Conservation (phyloP, 2,113 vertebrate species). For the Corythoichthys haematopterus region DNA sequence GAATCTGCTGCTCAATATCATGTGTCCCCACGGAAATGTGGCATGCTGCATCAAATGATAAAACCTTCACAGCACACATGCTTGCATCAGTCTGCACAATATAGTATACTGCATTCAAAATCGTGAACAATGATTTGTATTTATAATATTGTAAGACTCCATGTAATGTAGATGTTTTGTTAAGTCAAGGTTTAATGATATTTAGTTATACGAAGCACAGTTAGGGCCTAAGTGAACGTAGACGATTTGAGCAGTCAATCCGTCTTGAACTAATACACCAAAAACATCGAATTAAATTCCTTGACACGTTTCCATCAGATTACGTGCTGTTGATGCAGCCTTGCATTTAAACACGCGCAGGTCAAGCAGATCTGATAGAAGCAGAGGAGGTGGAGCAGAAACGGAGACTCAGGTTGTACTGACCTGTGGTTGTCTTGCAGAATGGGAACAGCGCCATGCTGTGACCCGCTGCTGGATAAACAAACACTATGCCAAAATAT, state of each 20-base stretch:
- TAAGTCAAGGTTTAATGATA: neutral
- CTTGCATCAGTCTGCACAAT: neutral
- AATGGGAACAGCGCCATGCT: slow-evolving; percentile 59
- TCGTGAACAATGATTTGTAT: neutral
- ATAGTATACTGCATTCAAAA: too few species aligned
- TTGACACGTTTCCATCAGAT: neutral
- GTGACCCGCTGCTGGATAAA: slow-evolving; percentile 34
- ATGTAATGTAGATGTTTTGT: neutral
- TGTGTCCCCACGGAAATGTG: neutral
- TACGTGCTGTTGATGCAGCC: neutral
- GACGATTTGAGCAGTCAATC: neutral
- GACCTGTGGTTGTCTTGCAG: slow-evolving; percentile 65
- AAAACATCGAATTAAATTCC: neutral
- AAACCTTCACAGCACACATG: neutral
- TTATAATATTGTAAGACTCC: neutral
- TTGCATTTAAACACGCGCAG: neutral
- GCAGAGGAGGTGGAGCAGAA: slow-evolving; percentile 29
- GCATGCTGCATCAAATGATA: neutral
- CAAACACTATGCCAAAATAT: slow-evolving; percentile 6
- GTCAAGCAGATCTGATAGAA: slow-evolving; percentile 8
- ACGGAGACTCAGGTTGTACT: slow-evolving; percentile 44
- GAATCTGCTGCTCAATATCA: slow-evolving; percentile 20
- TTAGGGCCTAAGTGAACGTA: neutral
- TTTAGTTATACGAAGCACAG: slow-evolving; percentile 1
- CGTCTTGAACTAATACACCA: slow-evolving; percentile 13